Base-by-base conservation (phyloP, 1,140 invertebrate genomes). In the Ceratitis capitata region DNA sequence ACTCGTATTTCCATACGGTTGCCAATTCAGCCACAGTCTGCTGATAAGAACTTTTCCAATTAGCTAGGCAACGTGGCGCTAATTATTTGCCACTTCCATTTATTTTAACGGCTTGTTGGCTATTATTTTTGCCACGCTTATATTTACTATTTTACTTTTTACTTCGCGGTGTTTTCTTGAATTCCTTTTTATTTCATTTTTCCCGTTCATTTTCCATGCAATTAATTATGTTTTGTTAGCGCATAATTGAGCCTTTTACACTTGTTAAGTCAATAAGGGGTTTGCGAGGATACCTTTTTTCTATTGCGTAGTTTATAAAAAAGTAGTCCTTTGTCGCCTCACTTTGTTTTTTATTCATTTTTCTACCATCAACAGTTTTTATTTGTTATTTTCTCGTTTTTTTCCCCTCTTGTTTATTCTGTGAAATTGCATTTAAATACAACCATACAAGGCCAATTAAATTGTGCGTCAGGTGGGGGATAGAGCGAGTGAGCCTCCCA, bases 201-300 rank as follows among this genome's bases (percentile, higher is more conserved):
- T 69, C 32, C 32, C 61, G 26, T 10, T 32, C 19, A 10, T 45
- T 85, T 64, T 32, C 61, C 45, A 53, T 26, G 49, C 19, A 45
- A 47, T 49, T 78, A 49, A 61, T 85, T 74, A 47, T 39, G 35
- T 29, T 78, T 49, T 35, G 64, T 85, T 61, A 53, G 39, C n/a
- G 45, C 61, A 69, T 69, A 69, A 69, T 69, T 69, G 61, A 6
- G 32, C 61, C 16, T 69, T 35, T 35, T 35, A 69, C 61, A 39
- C 61, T 69, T 39, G 61, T 69, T 69, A 69, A 69, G n/a, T 69
- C 61, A 69, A 69, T 69, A 69, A 69, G 32, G 61, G 29, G 61
- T 6, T 29, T 69, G 14, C 2, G 35, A 56, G 51, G n/a, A 23
- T 23, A 56, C 51, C 51, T 56, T 56, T 56, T 19, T n/a, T n/a